A percentile compares a stretch with the other conserved stretches of the same genome.
phyloP scores from a whole-genome alignment of 2,113 vertebrate genomes.

The Bungarus multicinctus region DNA sequence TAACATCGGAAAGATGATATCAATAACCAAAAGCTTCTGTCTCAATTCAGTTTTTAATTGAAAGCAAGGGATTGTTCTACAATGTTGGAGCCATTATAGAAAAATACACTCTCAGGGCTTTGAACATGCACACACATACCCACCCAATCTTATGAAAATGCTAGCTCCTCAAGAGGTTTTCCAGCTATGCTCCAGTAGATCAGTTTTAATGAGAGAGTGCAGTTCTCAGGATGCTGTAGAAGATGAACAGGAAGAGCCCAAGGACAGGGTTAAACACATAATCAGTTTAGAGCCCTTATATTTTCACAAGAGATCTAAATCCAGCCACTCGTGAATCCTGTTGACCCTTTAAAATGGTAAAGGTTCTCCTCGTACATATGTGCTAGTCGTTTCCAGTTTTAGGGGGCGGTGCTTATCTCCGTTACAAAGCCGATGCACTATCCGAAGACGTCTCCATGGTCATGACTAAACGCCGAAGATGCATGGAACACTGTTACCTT shows the following conservation, averaged over 20 bases:
- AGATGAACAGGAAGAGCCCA: not conserved
- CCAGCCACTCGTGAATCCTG: not conserved
- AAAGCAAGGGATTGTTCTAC: not conserved
- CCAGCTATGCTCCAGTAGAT: not conserved
- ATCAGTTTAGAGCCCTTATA: not conserved
- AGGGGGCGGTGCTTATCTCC: too few species aligned
- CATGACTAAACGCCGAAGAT: too few species aligned
- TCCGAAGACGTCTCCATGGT: too few species aligned
- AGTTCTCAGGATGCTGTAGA: not conserved
- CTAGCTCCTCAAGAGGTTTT: not conserved
- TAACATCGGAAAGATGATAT: not conserved
- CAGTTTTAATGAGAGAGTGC: not conserved
- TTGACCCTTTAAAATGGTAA: not conserved
- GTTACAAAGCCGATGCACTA: too few species aligned
- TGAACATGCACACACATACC: not conserved
- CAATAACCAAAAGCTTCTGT: not conserved
- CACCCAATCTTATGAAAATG: not conserved
- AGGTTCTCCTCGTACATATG: too few species aligned
- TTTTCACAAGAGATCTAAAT: not conserved
- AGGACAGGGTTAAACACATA: not conserved
- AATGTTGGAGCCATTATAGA: not conserved
- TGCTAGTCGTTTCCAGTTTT: too few species aligned
- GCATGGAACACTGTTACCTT: too few species aligned
- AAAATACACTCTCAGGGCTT: not conserved
- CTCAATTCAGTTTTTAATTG: not conserved